Percentiles rank a stretch among this genome's conserved stretches.
Evolutionary conservation across 2,797 vertebrate genomes (phyloP).

Genomic region (Atherinosoma microstoma): DNA sequence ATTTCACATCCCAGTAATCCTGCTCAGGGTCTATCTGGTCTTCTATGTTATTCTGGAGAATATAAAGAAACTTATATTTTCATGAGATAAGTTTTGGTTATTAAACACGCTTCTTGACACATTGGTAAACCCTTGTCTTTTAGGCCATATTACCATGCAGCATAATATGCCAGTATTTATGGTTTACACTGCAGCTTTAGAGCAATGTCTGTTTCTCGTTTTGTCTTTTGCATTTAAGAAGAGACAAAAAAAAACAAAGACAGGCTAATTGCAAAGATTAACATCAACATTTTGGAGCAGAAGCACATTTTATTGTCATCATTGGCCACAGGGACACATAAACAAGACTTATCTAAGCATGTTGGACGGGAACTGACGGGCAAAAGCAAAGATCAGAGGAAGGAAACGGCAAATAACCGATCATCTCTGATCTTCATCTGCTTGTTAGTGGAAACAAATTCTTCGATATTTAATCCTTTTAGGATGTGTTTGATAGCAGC

Average conservation of each 20-base stretch:
- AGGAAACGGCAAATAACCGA: conserved; percentile 7
- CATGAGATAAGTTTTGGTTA: no score
- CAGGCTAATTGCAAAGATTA: conserved; percentile 16
- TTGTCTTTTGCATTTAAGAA: conserved; percentile 6
- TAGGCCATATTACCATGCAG: not conserved
- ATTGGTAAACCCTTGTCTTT: conserved; percentile 10
- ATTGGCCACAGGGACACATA: conserved; percentile 35
- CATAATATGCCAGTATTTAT: not conserved
- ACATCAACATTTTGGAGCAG: conserved; percentile 30
- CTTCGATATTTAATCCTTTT: conserved; percentile 14
- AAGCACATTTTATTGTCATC: conserved; percentile 64
- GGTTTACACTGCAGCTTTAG: not conserved
- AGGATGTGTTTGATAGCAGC: not conserved
- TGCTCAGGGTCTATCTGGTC: no score
- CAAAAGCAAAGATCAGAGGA: conserved; percentile 24
- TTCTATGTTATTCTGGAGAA: no score
- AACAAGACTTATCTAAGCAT: conserved; percentile 23
- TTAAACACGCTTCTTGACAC: not conserved
- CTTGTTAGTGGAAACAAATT: conserved; percentile 31
- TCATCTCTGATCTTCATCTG: not conserved
- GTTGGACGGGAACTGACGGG: conserved; percentile 63
- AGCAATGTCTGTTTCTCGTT: conserved; percentile 12
- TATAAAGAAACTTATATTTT: no score
- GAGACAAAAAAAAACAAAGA: conserved; percentile 5
- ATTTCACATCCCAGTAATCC: no score